A percentile compares a stretch with the other conserved stretches of the same genome.
Conservation (phyloP, 2,113 vertebrate species). For the Mesocricetus auratus region DNA sequence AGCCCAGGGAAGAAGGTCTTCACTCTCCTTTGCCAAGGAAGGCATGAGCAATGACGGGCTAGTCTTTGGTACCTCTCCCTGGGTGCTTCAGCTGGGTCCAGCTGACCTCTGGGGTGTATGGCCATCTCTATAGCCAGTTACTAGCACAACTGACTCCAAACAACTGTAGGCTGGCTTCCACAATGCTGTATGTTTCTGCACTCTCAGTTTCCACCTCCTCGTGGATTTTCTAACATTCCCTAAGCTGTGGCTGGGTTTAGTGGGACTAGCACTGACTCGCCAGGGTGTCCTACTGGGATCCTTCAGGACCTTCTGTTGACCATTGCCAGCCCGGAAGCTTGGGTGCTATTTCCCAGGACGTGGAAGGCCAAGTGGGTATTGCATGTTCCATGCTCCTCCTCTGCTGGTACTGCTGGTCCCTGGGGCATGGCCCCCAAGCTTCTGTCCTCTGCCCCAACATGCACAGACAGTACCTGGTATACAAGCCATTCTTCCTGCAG, state of each 20-base stretch:
- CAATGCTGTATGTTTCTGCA: background rate
- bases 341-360: background rate
- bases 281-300: background rate
- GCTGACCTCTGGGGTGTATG: background rate
- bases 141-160: background rate
- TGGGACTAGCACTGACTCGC: fast-evolving
- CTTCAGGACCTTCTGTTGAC: background rate
- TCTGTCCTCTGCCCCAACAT: fast-evolving
- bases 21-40: background rate
- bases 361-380: background rate
- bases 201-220: background rate
- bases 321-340: background rate
- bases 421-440: background rate
- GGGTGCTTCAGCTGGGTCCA: fast-evolving
- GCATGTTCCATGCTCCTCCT: background rate
- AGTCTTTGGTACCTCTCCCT: background rate
- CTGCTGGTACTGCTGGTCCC: background rate
- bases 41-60: fast-evolving
- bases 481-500: constrained; percentile 97
- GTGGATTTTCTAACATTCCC: background rate
- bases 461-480: constrained; percentile 91
- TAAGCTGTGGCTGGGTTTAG: background rate
- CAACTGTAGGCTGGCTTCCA: background rate
- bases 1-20: background rate
- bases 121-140: too few relatives aligned